Percentiles rank a stretch among this genome's conserved stretches.
Evolutionary conservation across 2,797 vertebrate species (phyloP).

Genomic region (Avahi laniger): DNA sequence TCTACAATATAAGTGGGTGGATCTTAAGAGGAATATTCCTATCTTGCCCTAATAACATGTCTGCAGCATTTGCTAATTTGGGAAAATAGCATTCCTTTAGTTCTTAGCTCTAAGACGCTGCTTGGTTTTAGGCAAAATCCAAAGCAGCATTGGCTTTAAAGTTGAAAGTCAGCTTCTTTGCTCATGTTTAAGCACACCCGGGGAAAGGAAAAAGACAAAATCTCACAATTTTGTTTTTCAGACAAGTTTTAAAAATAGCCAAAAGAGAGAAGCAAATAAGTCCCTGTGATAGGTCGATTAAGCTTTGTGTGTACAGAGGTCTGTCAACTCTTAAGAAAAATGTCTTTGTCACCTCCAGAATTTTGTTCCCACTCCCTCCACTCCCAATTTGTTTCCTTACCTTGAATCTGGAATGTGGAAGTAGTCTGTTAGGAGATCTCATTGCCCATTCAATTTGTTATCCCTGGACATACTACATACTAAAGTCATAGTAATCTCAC

Average conservation of each 20-base stretch:
- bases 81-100: not conserved
- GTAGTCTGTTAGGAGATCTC: not conserved
- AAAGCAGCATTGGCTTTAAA: not conserved
- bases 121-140: not conserved
- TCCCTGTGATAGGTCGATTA: constrained; percentile 54
- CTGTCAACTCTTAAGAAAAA: constrained; percentile 43
- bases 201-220: not conserved
- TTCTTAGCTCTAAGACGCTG: constrained; percentile 1
- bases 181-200: not conserved
- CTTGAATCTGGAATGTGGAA: not conserved
- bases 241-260: constrained; percentile 45
- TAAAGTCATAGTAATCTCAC: not conserved
- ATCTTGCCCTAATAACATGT: not conserved
- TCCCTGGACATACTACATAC: not conserved
- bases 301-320: not conserved
- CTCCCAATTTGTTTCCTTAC: not conserved
- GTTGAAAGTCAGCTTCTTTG: constrained; percentile 15
- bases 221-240: constrained; percentile 42
- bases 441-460: not conserved
- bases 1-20: not conserved
- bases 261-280: constrained; percentile 26
- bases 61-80: not conserved
- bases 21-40: not conserved
- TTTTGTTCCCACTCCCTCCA: not conserved
- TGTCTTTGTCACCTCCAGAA: not conserved